Conservation (phyloP, 2,797 vertebrate species). For the Neoniphon sammara region DNA sequence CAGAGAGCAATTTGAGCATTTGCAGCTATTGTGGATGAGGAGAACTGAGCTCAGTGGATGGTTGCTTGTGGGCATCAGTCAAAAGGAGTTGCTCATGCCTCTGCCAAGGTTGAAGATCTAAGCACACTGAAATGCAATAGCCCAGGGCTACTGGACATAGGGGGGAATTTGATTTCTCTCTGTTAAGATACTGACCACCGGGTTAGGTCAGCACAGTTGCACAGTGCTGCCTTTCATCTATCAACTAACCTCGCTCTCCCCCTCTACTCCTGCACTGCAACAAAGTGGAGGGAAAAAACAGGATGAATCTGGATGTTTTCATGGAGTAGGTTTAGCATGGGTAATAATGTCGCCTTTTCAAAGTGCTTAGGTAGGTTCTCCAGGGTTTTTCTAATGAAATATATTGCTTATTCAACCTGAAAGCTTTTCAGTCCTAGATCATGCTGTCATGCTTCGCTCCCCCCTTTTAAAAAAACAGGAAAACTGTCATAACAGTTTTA, state of each 20-base stretch:
- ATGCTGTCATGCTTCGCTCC: background rate
- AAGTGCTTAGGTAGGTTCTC: background rate
- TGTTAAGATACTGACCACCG: conserved; percentile 57
- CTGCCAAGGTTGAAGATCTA: conserved; percentile 43
- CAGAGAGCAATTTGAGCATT: conserved; percentile 4
- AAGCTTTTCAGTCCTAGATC: background rate
- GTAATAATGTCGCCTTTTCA: background rate
- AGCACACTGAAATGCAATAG: conserved; percentile 58
- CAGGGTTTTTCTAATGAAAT: background rate
- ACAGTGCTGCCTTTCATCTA: conserved; percentile 44
- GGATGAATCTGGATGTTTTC: background rate
- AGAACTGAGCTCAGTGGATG: conserved; percentile 36
- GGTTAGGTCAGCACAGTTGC: conserved; percentile 48
- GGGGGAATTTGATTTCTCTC: conserved; percentile 60
- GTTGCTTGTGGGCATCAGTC: conserved; percentile 54
- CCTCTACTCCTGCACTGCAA: background rate
- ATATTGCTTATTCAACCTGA: background rate
- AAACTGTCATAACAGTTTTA: background rate
- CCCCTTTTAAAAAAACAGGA: background rate
- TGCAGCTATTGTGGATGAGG: conserved; percentile 19
- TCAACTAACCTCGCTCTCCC: conserved; percentile 10
- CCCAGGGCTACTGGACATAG: conserved; percentile 55
- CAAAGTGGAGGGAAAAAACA: background rate
- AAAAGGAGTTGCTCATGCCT: conserved; percentile 29
- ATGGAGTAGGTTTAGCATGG: background rate